phyloP scores from a whole-genome alignment of 64 coral and sea anemone species.

The Exaiptasia diaphana region DNA sequence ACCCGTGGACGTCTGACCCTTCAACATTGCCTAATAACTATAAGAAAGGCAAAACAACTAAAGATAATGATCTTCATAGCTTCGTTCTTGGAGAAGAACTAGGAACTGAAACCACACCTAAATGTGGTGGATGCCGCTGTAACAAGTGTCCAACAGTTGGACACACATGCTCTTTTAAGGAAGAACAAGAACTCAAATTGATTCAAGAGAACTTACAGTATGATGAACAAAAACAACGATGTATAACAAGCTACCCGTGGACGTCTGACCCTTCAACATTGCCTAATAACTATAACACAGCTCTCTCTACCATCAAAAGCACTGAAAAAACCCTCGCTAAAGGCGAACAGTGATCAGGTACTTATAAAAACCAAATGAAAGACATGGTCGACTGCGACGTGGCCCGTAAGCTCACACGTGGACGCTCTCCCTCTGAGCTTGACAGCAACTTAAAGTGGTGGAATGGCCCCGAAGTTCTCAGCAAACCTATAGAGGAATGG shows the following conservation, averaged over 20 bases:
- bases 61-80: background rate
- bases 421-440: background rate
- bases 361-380: constrained; percentile 50
- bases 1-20: constrained; percentile 48
- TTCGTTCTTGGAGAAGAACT: background rate
- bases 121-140: constrained; percentile 42
- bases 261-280: constrained; percentile 21
- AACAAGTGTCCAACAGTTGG: constrained; percentile 47
- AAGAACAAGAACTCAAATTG: constrained; percentile 59
- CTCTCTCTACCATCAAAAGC: constrained; percentile 42
- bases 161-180: constrained; percentile 42
- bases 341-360: constrained; percentile 19
- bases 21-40: constrained; percentile 45
- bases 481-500: constrained; percentile 34
- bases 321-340: constrained; percentile 35
- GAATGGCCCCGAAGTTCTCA: constrained; percentile 29
- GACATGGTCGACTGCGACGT: constrained; percentile 45
- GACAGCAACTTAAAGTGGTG: constrained; percentile 36
- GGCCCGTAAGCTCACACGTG: constrained; percentile 18
- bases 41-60: background rate
- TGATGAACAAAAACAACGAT: constrained; percentile 34
- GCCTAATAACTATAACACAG: constrained; percentile 23
- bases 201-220: constrained; percentile 53
- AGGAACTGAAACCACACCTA: background rate
- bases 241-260: constrained; percentile 56